Base-by-base conservation (phyloP, 1,140 invertebrate genomes). In the Globodera ellingtonae region DNA sequence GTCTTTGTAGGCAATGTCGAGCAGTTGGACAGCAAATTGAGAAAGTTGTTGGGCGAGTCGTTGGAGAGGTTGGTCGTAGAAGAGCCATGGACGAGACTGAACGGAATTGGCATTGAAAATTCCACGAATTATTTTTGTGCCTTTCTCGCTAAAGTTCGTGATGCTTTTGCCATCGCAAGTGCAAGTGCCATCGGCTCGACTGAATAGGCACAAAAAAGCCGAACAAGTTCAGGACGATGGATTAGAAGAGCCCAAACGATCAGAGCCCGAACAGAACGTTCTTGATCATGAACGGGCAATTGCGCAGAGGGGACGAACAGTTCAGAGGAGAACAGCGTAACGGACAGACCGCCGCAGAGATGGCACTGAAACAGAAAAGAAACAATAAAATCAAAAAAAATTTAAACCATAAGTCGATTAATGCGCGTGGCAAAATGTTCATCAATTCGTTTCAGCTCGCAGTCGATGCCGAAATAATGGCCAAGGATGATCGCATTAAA, bases 401-500 rank as follows among this genome's bases (percentile, higher is more conserved):
- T 35, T 71, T 71, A 46, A n/a, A 80, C 79, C 72, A 80, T 62
- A 18, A 80, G 50, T 48, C 75, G 21, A 72, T 80, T 80, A 15
- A 80, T 24, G n/a, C 71, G 66, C 50, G 13, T 47, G 56, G 79
- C 79, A 44, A 72, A 70, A 24, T 77, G 46, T 24, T 80, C 73
- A 75, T 80, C 72, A 47, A 80, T 80, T 56, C 56, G 66, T n/a
- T 21, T 35, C 18, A 79, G 21, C 56, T 79, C 47, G 56, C 56
- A 24, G 7, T 72, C 59, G n/a, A 73, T 48, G 44, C 84, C 82
- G 21, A 72, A 88, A 75, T 24, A 82, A 82, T 84, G 83, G 15
- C 83, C 83, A 8, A 88, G 83, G 65, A 88, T 79, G 15, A 88
- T 83, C 9, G 84, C 79, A 50, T 86, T 76, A 75, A 89, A 88